Evolutionary conservation across 2,797 vertebrate genomes (phyloP), one percentile per base, ranked within the genome.

Genomic region (Helicolenus hilgendorfi): DNA sequence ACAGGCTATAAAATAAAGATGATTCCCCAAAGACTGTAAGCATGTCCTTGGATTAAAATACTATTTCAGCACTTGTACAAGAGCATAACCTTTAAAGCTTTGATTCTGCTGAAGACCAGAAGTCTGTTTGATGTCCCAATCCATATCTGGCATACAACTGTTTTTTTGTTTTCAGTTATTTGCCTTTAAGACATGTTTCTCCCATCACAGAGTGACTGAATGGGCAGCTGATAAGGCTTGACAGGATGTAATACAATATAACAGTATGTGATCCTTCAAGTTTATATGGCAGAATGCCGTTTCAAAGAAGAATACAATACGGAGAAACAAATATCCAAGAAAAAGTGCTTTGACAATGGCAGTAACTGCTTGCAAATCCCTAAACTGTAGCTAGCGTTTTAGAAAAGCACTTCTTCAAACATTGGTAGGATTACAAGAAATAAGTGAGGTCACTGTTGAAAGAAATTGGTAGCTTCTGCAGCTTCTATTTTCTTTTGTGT

Each of bases 101-200:
- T 92, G 84, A 93, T 87, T 86, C 65, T 71, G 72, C 78, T 72
- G 38, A 83, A 84, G 85, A 91, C 77, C 87, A 75, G 69, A 55
- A 41, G 78, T 72, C 35, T 69, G 82, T 89, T 89, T 89, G 88
- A 94, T 89, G 85, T 84, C 56, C 77, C 33, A 29, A 83, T 88
- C 70, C 75, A 83, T 87, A 81, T 72, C 79, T 84, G 76, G 65
- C 69, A 73, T 4, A 68, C 75, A 56, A 18, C 80, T 53, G 68
- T 60, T 79, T 77, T 20, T 20, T 74, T 59, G 20, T 71, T 76
- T 85, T 62, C 18, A 60, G 7, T 59, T 64, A 24, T 70, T 72
- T 72, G 58, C 69, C 72, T 80, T 53, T 1, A 29, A 79, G 88
- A 81, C 55, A 35, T 11, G 31, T 78, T 69, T 79, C 62, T 76